A percentile compares a stretch with the other conserved stretches of the same genome.
Evolutionary conservation across 2,113 vertebrate species (phyloP).

Genomic region (Saguinus midas): DNA sequence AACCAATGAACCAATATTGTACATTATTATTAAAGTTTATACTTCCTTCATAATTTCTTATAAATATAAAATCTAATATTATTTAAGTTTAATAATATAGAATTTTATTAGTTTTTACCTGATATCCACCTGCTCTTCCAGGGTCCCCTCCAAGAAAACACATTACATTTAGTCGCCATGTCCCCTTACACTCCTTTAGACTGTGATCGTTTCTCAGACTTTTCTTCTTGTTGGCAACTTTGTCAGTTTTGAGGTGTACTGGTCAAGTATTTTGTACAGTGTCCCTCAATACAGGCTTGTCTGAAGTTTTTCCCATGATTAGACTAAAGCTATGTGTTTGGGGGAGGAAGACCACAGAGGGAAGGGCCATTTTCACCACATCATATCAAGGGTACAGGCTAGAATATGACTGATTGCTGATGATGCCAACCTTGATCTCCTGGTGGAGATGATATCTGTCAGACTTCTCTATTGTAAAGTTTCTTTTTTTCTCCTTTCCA

Average conservation of each 20-base stretch:
- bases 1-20: background rate
- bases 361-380: background rate
- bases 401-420: too few relatives aligned
- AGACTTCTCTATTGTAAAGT: background rate
- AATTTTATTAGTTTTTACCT: background rate
- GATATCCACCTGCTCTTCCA: background rate
- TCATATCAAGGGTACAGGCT: background rate
- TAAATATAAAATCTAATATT: too few relatives aligned
- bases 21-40: background rate
- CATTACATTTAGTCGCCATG: background rate
- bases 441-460: background rate
- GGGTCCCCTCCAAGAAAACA: background rate
- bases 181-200: background rate
- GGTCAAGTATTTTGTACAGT: background rate
- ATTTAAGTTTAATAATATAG: too few relatives aligned
- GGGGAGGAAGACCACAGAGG: background rate
- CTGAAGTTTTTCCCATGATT: background rate
- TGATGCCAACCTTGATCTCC: background rate
- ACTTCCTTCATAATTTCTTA: background rate
- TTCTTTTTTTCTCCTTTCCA: background rate
- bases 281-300: background rate
- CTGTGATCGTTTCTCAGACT: background rate
- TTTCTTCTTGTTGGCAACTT: background rate
- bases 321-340: background rate
- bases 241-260: background rate